Conservation (phyloP, 2,888 invertebrate genomes). For the Ceramica pisi region DNA sequence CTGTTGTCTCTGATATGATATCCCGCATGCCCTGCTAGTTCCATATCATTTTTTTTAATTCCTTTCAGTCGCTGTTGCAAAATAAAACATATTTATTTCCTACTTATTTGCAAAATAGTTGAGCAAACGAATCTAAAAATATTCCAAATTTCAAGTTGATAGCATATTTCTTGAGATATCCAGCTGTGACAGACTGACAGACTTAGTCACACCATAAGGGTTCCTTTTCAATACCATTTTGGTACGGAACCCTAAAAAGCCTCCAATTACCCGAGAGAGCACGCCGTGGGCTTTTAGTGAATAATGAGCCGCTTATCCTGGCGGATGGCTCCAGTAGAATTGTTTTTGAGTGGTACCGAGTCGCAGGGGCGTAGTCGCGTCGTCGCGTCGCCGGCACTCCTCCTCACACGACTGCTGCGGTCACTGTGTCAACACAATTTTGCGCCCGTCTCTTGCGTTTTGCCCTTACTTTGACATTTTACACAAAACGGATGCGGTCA, state of each 20-base stretch:
- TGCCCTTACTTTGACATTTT: conserved; percentile 87
- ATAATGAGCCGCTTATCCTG: conserved; percentile 90
- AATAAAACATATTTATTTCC: too few species aligned
- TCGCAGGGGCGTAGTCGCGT: conserved; percentile 40
- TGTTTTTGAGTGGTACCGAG: conserved; percentile 85
- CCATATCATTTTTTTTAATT: too few species aligned
- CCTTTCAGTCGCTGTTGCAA: too few species aligned
- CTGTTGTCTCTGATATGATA: too few species aligned
- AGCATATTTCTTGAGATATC: too few species aligned
- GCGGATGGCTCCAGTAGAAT: conserved; percentile 86
- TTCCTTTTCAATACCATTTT: too few species aligned
- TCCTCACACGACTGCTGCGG: conserved; percentile 70
- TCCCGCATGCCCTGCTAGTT: too few species aligned
- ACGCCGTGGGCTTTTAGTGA: conserved; percentile 90
- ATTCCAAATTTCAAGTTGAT: too few species aligned
- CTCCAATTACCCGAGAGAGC: conserved; percentile 89
- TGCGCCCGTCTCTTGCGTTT: conserved; percentile 76
- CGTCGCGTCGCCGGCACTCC: conserved; percentile 40
- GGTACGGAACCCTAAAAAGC: conserved; percentile 74
- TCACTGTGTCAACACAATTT: conserved; percentile 86
- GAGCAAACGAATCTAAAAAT: too few species aligned
- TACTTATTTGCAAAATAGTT: too few species aligned
- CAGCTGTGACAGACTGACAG: too few species aligned
- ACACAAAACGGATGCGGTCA: conserved; percentile 83
- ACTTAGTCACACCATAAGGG: too few species aligned